phyloP scores from a whole-genome alignment of 92 coral and sea anemone species.

The Montipora capitata region DNA sequence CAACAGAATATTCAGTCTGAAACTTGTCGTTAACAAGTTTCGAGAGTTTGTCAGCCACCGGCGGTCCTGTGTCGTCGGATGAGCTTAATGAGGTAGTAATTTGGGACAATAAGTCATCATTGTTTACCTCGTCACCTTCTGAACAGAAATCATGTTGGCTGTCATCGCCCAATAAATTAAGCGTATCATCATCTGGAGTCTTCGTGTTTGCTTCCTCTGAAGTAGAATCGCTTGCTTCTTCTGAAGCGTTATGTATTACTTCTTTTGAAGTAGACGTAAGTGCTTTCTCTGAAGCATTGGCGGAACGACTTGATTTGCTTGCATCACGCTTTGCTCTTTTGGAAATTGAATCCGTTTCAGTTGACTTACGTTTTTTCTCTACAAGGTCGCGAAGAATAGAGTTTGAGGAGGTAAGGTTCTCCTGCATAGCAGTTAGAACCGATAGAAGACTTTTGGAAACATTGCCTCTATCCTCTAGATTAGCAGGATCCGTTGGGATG shows the following conservation, averaged over 20 bases:
- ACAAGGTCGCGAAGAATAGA: neutral
- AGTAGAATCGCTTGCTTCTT: neutral
- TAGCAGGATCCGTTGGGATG: neutral
- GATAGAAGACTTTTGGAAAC: neutral
- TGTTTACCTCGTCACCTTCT: constrained; percentile 16
- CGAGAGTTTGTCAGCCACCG: constrained; percentile 22
- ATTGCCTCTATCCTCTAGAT: neutral
- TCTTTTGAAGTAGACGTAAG: constrained; percentile 17
- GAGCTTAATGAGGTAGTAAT: constrained; percentile 17
- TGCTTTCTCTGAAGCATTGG: constrained; percentile 65
- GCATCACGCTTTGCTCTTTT: constrained; percentile 8
- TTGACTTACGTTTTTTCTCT: no score
- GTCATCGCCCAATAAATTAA: constrained; percentile 23
- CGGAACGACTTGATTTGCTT: neutral
- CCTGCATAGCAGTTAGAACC: neutral
- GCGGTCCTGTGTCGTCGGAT: constrained; percentile 34
- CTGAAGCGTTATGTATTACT: neutral
- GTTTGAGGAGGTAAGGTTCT: neutral
- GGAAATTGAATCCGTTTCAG: no score
- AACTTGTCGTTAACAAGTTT: constrained; percentile 38
- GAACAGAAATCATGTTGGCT: neutral
- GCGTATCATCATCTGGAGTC: constrained; percentile 23
- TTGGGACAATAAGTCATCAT: constrained; percentile 26
- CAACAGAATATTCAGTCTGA: constrained; percentile 35
- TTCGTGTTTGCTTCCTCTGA: constrained; percentile 9